Base-by-base conservation (phyloP, 2,888 invertebrate genomes). In the Mesopsocus fuscifrons region DNA sequence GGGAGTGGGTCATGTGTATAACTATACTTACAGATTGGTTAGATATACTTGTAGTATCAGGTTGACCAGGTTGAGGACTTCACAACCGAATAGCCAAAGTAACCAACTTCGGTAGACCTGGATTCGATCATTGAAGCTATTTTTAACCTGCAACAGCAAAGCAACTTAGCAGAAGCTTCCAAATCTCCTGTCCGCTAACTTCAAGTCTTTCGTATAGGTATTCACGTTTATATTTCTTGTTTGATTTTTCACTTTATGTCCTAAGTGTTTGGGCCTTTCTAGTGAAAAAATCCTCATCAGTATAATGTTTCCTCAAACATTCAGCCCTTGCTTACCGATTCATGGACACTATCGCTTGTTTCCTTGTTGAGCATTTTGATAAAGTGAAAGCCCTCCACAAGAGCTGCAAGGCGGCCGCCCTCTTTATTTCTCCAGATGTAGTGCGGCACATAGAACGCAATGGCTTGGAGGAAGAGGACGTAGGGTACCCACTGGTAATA, bases 371-470 rank as follows among this genome's bases (percentile, higher is more conserved):
- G 26, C 26, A 26, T 26, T 26, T 26, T 26, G 11, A 26, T 26
- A 11, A 38, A 15, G 11, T 38, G 8, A 31, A 3, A 33, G 2
- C 43, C 45, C 1, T n/a, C 26, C 22, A 46, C 45, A 18, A 48
- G 9, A 1, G 32, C 54, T 46, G 55, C 55, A 43, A 61, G 49
- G 41, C 55, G 53, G 3, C 58, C 58, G 8, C 55, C 83, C 74
- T 89, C 88, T 55, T 72, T 71, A 34, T 67, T 69, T 60, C 81
- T 81, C 88, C 88, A 88, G 11, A 87, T 54, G 44, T 74, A 70
- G 58, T 83, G 82, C 1, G 87, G 84, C 50, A 82, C 48, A 55
- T 83, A 82, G 61, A 88, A 89, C 48, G 87, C 62, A 2, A 87
- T 60, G 0, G 80, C 81, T 60, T 84, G 83, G 2, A 71, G 66